Evolutionary conservation across 2,888 invertebrate species (phyloP).

Genomic region (Clistopyga incitator): DNA sequence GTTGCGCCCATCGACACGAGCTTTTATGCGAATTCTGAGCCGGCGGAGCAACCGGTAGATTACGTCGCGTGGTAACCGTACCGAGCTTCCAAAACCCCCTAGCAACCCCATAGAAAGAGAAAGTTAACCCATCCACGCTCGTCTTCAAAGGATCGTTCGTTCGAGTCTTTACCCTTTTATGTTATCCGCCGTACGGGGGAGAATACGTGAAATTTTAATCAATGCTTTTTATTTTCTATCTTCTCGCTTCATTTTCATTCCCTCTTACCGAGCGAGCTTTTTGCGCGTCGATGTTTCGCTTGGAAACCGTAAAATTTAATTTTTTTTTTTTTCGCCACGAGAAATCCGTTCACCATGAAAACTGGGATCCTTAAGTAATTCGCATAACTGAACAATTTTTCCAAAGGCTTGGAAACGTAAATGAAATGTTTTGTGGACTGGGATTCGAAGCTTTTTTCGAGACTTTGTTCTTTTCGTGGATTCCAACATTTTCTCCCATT

Average conservation of each 20-base stretch:
- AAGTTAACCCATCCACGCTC: slow-evolving; percentile 2
- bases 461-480: too few species aligned
- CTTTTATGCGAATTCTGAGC: slow-evolving; percentile 57
- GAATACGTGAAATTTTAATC: slow-evolving; percentile 41
- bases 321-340: background rate
- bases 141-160: slow-evolving; percentile 60
- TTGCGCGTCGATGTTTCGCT: slow-evolving; percentile 10
- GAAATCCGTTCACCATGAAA: background rate
- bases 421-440: too few species aligned
- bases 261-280: slow-evolving; percentile 27
- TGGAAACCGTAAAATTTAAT: background rate
- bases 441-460: too few species aligned
- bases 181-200: background rate
- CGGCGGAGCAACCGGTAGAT: slow-evolving; percentile 60
- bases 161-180: slow-evolving; percentile 54
- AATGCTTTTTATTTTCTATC: slow-evolving; percentile 44
- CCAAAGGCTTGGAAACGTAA: background rate
- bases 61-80: slow-evolving; percentile 53
- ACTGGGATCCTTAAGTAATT: background rate
- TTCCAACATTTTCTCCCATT: too few species aligned
- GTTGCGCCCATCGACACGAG: slow-evolving; percentile 40
- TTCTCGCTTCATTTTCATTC: slow-evolving; percentile 42
- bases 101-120: slow-evolving; percentile 43
- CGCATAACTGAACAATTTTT: background rate
- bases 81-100: slow-evolving; percentile 31